Percentiles rank a stretch among this genome's conserved stretches.
phyloP scores from a whole-genome alignment of 2,888 invertebrate species.

The Lepidocyrtoides sp. region DNA sequence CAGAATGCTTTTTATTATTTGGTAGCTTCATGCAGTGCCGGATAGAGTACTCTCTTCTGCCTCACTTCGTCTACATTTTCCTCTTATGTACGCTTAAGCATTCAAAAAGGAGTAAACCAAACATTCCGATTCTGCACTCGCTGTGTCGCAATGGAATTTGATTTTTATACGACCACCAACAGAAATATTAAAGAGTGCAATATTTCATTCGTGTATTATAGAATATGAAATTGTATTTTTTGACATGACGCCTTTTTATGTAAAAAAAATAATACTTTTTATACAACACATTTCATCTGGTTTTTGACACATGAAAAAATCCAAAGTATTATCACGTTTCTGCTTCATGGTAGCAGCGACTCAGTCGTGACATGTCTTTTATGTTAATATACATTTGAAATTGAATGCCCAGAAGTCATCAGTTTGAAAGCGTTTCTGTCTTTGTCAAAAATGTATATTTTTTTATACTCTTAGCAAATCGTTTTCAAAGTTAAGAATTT shows the following conservation, averaged over 20 bases:
- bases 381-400: too few relatives aligned
- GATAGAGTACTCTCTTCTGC: conserved; percentile 43
- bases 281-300: not conserved
- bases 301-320: conserved; percentile 5
- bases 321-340: not conserved
- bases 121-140: not conserved
- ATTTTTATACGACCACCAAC: conserved; percentile 40
- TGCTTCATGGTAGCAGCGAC: not conserved
- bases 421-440: too few relatives aligned
- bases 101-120: too few relatives aligned
- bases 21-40: conserved; percentile 5
- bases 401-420: too few relatives aligned
- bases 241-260: not conserved
- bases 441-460: too few relatives aligned
- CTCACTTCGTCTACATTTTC: not conserved
- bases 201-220: not conserved
- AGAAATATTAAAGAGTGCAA: conserved; percentile 7
- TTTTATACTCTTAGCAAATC: too few relatives aligned
- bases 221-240: not conserved
- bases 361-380: not conserved
- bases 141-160: not conserved
- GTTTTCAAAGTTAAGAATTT: too few relatives aligned
- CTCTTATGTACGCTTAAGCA: not conserved
- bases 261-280: conserved; percentile 18
- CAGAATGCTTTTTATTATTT: not conserved